phyloP scores from a whole-genome alignment of 2,797 vertebrate genomes.

The Sarcoramphus papa region DNA sequence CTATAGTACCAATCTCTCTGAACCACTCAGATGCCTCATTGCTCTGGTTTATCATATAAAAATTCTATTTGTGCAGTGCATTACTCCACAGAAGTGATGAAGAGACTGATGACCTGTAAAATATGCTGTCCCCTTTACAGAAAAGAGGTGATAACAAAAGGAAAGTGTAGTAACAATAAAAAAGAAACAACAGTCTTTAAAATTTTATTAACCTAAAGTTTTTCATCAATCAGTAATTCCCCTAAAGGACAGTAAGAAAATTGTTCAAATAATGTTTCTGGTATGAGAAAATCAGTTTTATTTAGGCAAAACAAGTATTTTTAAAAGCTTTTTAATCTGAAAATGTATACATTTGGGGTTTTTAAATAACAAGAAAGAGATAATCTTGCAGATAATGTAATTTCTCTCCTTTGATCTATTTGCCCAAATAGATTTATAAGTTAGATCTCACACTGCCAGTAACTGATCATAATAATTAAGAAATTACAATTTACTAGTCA shows the following conservation, averaged over 20 bases:
- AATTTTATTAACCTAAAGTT: neutral
- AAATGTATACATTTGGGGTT: accelerated
- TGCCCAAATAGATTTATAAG: neutral
- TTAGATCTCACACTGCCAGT: neutral
- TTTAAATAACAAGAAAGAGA: neutral
- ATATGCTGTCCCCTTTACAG: neutral
- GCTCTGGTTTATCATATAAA: neutral
- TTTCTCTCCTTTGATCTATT: neutral
- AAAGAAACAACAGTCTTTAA: neutral
- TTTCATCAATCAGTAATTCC: neutral
- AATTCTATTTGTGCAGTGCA: neutral
- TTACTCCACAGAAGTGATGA: neutral
- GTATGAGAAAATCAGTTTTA: neutral
- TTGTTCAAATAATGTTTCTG: neutral
- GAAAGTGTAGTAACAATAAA: neutral
- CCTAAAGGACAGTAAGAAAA: neutral
- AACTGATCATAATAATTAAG: neutral
- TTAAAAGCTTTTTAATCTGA: neutral
- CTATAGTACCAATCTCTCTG: neutral
- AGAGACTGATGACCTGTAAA: neutral
- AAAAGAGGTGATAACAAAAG: neutral
- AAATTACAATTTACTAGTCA: neutral
- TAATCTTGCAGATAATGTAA: neutral
- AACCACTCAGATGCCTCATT: neutral
- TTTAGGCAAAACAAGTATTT: neutral